Evolutionary conservation across 2,113 vertebrate species (phyloP).

Genomic region (Malurus alboscapulatus): DNA sequence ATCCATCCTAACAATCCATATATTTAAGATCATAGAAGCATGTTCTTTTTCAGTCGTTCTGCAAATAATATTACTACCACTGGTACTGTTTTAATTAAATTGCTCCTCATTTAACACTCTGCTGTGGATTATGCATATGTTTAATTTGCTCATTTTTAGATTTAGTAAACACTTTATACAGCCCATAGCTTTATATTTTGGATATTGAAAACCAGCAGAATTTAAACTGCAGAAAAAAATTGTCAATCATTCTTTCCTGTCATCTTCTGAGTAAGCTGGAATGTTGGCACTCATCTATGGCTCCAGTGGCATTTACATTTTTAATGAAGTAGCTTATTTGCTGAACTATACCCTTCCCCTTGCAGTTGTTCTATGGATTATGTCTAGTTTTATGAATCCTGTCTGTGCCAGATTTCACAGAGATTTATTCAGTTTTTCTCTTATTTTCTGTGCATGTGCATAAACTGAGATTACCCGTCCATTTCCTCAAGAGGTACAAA

Average conservation of each 20-base stretch:
- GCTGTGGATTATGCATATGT: not conserved
- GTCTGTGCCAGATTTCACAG: not conserved
- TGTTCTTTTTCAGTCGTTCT: not conserved
- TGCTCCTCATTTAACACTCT: not conserved
- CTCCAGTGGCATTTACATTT: constrained; percentile 32
- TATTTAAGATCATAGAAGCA: not conserved
- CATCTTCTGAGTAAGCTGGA: not conserved
- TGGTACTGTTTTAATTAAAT: not conserved
- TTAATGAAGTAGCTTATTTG: constrained; percentile 54
- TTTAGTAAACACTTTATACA: not conserved
- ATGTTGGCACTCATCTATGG: not conserved
- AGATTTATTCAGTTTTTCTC: not conserved
- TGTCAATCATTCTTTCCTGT: constrained; percentile 7
- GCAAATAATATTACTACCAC: not conserved
- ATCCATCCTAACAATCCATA: not conserved
- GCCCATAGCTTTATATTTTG: not conserved
- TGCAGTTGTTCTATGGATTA: not conserved
- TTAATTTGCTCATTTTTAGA: not conserved
- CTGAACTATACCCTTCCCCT: not conserved
- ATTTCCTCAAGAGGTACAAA: not conserved
- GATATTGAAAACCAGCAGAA: not conserved
- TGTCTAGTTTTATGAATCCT: not conserved
- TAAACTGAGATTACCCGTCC: not conserved
- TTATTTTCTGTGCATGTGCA: not conserved
- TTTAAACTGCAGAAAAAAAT: not conserved